These are phyloP conservation scores for Spodoptera picta DNA, from an alignment of 2,888 invertebrate species.

Conservation along the genomic window DNA sequence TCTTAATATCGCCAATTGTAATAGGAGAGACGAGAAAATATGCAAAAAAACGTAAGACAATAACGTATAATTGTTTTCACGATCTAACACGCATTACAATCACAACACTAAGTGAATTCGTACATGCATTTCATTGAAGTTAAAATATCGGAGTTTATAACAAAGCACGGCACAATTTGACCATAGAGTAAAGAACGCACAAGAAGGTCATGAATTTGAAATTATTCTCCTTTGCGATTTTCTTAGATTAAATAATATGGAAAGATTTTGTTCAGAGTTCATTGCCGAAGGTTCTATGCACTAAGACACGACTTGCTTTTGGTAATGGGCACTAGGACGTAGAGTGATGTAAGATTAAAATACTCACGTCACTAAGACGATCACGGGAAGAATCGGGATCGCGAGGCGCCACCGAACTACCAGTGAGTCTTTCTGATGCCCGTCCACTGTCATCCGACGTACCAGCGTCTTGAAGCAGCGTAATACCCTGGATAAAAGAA, in stretches of 20 bases:
- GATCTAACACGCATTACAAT: slow-evolving; percentile 70
- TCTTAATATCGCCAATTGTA: slow-evolving; percentile 30
- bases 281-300: slow-evolving; percentile 51
- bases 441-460: slow-evolving; percentile 95
- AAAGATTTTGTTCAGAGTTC: slow-evolving; percentile 43
- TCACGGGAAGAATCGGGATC: slow-evolving; percentile 95
- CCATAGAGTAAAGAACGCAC: slow-evolving; percentile 39
- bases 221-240: slow-evolving; percentile 19
- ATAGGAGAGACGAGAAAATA: slow-evolving; percentile 72
- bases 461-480: slow-evolving; percentile 93
- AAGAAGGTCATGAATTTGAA: slow-evolving; percentile 42
- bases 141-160: slow-evolving; percentile 28
- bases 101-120: slow-evolving; percentile 70
- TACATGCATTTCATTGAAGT: slow-evolving; percentile 65
- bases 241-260: slow-evolving; percentile 33
- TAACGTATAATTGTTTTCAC: slow-evolving; percentile 48
- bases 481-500: slow-evolving; percentile 90
- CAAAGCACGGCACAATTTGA: slow-evolving; percentile 49
- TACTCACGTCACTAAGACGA: slow-evolving; percentile 95
- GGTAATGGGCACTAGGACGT: slow-evolving; percentile 43
- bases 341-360: slow-evolving; percentile 54
- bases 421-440: slow-evolving; percentile 94
- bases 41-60: slow-evolving; percentile 73
- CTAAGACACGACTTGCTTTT: slow-evolving; percentile 49
- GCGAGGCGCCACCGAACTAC: slow-evolving; percentile 92